These are phyloP conservation scores for Acrocephalus scirpaceus DNA, from an alignment of 2,797 vertebrate species.

Conservation along the genomic window DNA sequence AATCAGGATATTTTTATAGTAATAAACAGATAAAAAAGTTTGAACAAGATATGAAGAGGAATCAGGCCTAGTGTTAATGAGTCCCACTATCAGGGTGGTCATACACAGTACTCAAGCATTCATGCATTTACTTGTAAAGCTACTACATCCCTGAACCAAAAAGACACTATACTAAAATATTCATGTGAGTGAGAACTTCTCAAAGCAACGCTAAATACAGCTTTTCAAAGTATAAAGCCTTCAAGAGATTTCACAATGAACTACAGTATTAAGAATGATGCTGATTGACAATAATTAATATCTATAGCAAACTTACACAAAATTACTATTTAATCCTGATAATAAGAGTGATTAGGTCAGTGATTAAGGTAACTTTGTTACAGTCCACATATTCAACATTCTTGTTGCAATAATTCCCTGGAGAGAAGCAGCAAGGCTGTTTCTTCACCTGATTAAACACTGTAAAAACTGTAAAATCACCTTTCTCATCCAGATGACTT, in stretches of 20 bases:
- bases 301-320: neutral
- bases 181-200: neutral
- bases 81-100: neutral
- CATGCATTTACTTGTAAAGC: neutral
- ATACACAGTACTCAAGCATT: neutral
- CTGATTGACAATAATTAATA: slow-evolving; percentile 17
- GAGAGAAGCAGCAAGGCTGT: neutral
- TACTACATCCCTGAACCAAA: neutral
- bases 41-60: neutral
- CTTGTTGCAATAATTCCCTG: neutral
- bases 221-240: neutral
- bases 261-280: neutral
- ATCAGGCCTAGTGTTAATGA: neutral
- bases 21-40: neutral
- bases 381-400: neutral
- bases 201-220: neutral
- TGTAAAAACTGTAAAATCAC: neutral
- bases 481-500: neutral
- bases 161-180: neutral
- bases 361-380: neutral
- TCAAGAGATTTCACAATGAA: neutral
- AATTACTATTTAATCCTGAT: neutral
- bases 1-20: too few species aligned
- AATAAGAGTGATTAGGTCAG: neutral
- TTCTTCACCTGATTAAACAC: neutral